phyloP scores from a whole-genome alignment of 2,113 vertebrate genomes.

The Regulus satrapa region DNA sequence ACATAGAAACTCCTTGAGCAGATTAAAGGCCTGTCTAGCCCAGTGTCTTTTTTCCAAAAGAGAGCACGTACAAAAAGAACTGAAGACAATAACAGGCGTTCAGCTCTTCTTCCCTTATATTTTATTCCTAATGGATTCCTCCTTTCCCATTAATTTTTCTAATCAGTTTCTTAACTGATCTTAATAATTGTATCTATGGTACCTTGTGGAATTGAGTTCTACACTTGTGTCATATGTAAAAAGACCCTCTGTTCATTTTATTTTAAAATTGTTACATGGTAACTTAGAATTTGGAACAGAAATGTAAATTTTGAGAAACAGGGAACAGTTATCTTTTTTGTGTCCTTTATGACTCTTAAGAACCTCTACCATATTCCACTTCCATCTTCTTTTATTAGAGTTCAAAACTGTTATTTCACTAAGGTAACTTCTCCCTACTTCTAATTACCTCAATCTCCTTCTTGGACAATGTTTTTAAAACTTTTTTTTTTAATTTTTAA shows the following conservation, averaged over 20 bases:
- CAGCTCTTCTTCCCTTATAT: not conserved
- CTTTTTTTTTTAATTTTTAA: not conserved
- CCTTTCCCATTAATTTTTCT: not conserved
- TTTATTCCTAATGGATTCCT: not conserved
- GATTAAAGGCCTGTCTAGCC: not conserved
- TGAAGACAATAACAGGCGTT: not conserved
- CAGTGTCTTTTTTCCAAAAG: not conserved
- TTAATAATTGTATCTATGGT: not conserved
- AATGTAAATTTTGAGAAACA: not conserved
- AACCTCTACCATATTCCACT: not conserved
- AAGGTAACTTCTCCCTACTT: not conserved
- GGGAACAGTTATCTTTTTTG: not conserved
- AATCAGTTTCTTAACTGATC: not conserved
- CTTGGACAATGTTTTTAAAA: not conserved
- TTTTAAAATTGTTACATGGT: not conserved
- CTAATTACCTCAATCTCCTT: not conserved
- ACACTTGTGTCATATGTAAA: not conserved
- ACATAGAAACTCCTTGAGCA: not conserved
- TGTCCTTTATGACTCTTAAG: not conserved
- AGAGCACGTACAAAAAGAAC: not conserved
- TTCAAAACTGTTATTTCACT: not conserved
- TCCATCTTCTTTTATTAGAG: not conserved
- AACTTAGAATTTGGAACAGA: not conserved
- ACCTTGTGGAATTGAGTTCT: not conserved
- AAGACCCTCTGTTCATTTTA: not conserved